phyloP scores from a whole-genome alignment of 1,140 invertebrate genomes.

The Drosophila mauritiana region DNA sequence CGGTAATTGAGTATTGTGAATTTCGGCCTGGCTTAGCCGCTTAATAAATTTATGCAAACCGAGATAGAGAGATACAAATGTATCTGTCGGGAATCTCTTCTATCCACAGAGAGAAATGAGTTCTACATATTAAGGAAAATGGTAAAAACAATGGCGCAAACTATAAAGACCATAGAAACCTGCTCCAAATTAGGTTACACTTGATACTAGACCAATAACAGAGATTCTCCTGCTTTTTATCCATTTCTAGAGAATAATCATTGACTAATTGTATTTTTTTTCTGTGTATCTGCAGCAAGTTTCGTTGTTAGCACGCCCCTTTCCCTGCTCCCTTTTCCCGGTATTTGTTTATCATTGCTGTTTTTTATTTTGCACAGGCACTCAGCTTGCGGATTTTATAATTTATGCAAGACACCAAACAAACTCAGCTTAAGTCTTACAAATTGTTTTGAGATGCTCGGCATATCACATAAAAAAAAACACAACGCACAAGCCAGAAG shows the following conservation, averaged over 20 bases:
- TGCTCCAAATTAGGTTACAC: no score
- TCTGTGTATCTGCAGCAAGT: slow-evolving; percentile 24
- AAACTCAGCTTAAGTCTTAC: slow-evolving; percentile 71
- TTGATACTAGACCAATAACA: no score
- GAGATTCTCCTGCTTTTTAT: no score
- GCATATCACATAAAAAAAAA: slow-evolving; percentile 61
- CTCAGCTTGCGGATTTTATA: slow-evolving; percentile 69
- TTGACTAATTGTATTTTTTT: neutral
- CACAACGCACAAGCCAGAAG: slow-evolving; percentile 18
- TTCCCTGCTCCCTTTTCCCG: slow-evolving; percentile 13
- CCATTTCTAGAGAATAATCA: no score
- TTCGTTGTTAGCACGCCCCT: slow-evolving; percentile 38
- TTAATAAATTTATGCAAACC: slow-evolving; percentile 65
- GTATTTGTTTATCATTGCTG: slow-evolving; percentile 38
- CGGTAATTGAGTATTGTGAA: slow-evolving; percentile 59
- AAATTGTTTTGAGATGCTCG: slow-evolving; percentile 78
- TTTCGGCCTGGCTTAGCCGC: slow-evolving; percentile 45
- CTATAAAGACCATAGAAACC: no score
- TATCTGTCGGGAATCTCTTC: slow-evolving; percentile 5
- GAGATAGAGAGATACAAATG: slow-evolving; percentile 15
- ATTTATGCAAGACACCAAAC: slow-evolving; percentile 78
- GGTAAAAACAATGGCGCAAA: no score
- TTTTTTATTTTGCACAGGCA: slow-evolving; percentile 24
- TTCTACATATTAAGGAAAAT: neutral
- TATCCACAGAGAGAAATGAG: neutral